These are phyloP conservation scores for Protobothrops mucrosquamatus DNA, from an alignment of 2,113 vertebrate species.

Conservation along the genomic window DNA sequence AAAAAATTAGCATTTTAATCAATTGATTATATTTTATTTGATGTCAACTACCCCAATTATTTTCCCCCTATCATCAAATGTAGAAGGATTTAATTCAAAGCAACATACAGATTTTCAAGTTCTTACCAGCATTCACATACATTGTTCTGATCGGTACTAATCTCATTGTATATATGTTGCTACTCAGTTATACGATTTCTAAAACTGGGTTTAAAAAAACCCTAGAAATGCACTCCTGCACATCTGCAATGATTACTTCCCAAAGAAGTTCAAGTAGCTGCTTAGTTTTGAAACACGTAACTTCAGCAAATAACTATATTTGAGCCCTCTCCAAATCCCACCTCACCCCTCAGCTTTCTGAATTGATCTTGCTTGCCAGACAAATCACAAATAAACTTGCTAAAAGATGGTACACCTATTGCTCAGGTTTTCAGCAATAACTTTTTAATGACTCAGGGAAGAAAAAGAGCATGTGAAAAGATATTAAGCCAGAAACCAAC, in stretches of 20 bases:
- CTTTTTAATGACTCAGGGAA: background rate
- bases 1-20: background rate
- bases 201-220: background rate
- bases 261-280: no score
- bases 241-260: background rate
- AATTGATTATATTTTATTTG: conserved; percentile 10
- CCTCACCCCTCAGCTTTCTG: no score
- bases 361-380: background rate
- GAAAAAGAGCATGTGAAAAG: background rate
- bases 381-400: background rate
- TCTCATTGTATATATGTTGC: background rate
- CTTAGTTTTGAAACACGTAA: no score
- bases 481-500: background rate
- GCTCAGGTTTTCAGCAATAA: background rate
- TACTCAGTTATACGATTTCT: background rate
- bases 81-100: background rate
- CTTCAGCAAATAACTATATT: no score
- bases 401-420: background rate
- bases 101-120: background rate
- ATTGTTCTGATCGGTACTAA: background rate
- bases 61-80: background rate
- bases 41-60: background rate
- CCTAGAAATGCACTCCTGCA: no score
- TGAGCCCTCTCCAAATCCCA: no score
- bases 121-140: background rate